These are phyloP conservation scores for Sterrhoptilus dennistouni DNA, from an alignment of 2,113 vertebrate species.

Conservation along the genomic window DNA sequence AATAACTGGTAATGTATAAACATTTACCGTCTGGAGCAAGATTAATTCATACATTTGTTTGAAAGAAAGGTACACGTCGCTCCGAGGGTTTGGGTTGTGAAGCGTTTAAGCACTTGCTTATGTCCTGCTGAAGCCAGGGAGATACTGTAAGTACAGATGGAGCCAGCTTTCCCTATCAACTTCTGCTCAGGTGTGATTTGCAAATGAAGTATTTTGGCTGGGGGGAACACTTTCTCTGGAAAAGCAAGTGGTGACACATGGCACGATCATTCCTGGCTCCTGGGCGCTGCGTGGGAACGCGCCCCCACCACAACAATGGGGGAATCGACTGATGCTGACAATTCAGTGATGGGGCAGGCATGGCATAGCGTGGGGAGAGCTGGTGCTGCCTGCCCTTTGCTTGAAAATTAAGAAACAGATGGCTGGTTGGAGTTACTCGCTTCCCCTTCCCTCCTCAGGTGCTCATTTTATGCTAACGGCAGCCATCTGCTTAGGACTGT, in stretches of 20 bases:
- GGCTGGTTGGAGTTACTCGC: slow-evolving; percentile 41
- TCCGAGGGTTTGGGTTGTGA: neutral
- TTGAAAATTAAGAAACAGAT: slow-evolving; percentile 70
- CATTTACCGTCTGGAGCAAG: slow-evolving; percentile 38
- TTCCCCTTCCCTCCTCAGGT: slow-evolving; percentile 51
- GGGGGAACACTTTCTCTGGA: neutral
- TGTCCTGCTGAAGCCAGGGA: neutral
- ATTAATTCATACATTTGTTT: slow-evolving; percentile 1
- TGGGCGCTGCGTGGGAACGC: neutral
- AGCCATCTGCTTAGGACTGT: slow-evolving; percentile 69
- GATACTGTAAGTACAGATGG: neutral
- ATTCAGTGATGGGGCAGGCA: slow-evolving; percentile 7
- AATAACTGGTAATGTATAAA: slow-evolving; percentile 38
- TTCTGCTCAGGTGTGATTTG: slow-evolving; percentile 52
- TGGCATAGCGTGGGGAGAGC: neutral
- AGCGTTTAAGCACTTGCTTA: neutral
- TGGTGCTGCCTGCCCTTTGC: slow-evolving; percentile 49
- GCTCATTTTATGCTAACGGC: slow-evolving; percentile 68
- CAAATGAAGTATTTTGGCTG: slow-evolving; percentile 42
- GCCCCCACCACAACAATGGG: neutral
- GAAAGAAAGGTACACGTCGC: neutral
- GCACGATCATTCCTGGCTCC: neutral
- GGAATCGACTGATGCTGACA: slow-evolving; percentile 1
- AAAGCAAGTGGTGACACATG: slow-evolving; percentile 6
- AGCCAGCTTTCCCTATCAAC: neutral